Conservation (phyloP, 2,113 vertebrate species). For the Herpetotheres cachinnans region DNA sequence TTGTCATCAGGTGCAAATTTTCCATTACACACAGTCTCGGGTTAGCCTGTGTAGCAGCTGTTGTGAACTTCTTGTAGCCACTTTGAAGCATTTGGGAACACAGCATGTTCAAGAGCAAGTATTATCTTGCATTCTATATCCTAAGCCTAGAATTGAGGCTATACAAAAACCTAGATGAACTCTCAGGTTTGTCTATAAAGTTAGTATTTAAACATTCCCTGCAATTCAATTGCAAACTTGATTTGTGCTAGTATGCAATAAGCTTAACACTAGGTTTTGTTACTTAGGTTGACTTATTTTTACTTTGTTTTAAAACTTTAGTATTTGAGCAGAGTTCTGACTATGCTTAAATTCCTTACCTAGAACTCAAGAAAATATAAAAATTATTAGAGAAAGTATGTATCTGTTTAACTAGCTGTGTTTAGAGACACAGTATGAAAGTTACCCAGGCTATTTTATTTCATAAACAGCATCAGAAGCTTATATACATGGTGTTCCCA, state of each 20-base stretch:
- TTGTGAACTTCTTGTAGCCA: background rate
- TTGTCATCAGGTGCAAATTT: background rate
- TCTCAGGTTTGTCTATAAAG: rapidly evolving
- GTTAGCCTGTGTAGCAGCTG: background rate
- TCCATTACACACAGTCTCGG: background rate
- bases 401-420: background rate
- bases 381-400: background rate
- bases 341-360: rapidly evolving
- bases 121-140: background rate
- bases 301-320: background rate
- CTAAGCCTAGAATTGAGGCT: background rate
- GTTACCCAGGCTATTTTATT: background rate
- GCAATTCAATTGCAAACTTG: background rate
- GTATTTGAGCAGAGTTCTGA: background rate
- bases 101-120: background rate
- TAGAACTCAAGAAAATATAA: background rate
- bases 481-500: background rate
- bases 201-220: background rate
- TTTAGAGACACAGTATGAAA: background rate
- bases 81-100: background rate
- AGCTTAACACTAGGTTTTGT: background rate
- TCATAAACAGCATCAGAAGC: background rate
- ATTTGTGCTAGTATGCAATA: too few species aligned
- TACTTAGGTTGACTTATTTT: background rate
- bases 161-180: background rate